These are phyloP conservation scores for Osmerus eperlanus DNA, from an alignment of 2,113 vertebrate species.

Conservation along the genomic window DNA sequence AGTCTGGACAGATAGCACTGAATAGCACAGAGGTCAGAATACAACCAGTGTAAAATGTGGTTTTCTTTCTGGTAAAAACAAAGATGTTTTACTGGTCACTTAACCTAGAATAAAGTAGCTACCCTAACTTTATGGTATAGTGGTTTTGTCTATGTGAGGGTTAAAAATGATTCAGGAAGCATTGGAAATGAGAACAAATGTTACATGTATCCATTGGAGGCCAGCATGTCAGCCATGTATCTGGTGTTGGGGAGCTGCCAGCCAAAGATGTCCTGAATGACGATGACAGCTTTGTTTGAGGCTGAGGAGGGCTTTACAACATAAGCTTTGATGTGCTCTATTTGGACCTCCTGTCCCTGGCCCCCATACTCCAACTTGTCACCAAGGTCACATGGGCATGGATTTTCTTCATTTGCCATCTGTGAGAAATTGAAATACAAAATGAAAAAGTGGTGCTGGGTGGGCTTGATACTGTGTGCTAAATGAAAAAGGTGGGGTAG, in stretches of 20 bases:
- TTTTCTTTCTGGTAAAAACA: too few species aligned
- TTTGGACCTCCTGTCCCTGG: slow-evolving; percentile 80
- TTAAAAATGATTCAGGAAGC: not conserved
- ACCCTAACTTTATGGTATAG: too few species aligned
- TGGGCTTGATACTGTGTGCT: too few species aligned
- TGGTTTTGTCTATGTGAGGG: too few species aligned
- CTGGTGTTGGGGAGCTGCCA: slow-evolving; percentile 88
- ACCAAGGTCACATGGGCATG: slow-evolving; percentile 84
- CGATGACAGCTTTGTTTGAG: slow-evolving; percentile 82
- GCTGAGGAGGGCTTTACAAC: slow-evolving; percentile 69
- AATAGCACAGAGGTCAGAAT: not conserved
- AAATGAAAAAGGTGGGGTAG: too few species aligned
- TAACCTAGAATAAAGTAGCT: too few species aligned
- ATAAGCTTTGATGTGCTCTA: slow-evolving; percentile 83
- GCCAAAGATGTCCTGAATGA: slow-evolving; percentile 89
- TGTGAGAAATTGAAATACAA: slow-evolving; percentile 28
- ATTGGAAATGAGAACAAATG: not conserved
- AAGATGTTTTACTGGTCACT: too few species aligned
- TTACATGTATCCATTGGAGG: slow-evolving; percentile 82
- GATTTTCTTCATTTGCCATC: slow-evolving; percentile 85
- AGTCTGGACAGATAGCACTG: slow-evolving; percentile 84
- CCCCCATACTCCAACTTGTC: slow-evolving; percentile 77
- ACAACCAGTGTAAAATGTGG: too few species aligned
- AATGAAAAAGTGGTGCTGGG: not conserved
- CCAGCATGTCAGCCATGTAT: slow-evolving; percentile 88